Evolutionary conservation across 2,888 invertebrate species (phyloP).

Genomic region (Bhutanitis thaidina): DNA sequence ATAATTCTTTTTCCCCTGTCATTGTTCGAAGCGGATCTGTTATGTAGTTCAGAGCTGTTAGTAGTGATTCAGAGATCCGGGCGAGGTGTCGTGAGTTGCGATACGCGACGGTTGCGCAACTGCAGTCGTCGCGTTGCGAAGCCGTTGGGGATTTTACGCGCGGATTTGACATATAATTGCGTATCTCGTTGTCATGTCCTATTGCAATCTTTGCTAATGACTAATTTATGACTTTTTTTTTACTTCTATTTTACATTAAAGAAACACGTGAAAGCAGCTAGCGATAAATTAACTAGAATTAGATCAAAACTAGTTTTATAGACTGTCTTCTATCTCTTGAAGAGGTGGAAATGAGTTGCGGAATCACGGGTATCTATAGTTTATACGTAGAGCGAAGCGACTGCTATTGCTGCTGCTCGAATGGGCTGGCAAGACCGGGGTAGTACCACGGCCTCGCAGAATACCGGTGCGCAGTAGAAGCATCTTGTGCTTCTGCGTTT

Average conservation of each 20-base stretch:
- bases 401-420: no score
- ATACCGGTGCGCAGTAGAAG: no score
- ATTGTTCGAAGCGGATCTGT: constrained; percentile 13
- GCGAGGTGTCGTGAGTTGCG: background rate
- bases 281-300: no score
- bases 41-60: constrained; percentile 12
- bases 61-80: constrained; percentile 15
- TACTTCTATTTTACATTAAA: background rate
- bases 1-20: background rate
- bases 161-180: background rate
- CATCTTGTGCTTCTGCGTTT: no score
- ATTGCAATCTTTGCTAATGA: background rate
- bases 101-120: constrained; percentile 6
- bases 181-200: background rate
- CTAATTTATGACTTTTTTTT: background rate
- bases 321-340: no score
- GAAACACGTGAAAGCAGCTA: no score
- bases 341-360: no score
- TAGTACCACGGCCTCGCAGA: no score
- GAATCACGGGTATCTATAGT: no score
- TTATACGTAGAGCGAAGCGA: no score
- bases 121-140: background rate
- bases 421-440: no score
- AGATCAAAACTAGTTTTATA: no score
- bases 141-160: background rate